Evolutionary conservation across 2,888 invertebrate species (phyloP), one percentile per base, ranked within the genome.

Genomic region (Latrodectus elegans): DNA sequence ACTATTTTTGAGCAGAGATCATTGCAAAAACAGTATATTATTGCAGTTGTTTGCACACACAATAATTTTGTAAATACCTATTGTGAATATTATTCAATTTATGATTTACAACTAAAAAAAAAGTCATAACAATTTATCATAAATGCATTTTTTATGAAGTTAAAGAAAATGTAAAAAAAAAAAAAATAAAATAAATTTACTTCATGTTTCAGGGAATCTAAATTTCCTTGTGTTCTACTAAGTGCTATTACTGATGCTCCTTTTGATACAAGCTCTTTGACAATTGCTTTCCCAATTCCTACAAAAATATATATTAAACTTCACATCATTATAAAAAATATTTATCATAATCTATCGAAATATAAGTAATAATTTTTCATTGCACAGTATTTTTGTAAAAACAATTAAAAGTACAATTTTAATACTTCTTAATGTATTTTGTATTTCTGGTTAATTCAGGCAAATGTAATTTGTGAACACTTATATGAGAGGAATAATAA

Each of bases 171-270:
- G n/a, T 71, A 71, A 49, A 71, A 49, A 38, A 15, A 14, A n/a
- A n/a, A n/a, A n/a, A 73, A 1, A 73, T n/a, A 15, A 8, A 53
- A 11, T 1, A 65, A 14, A 10, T 73, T 74, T 80, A 90, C 90
- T 85, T 94, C 94, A 52, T 92, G 92, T 90, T 94, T 94, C 74
- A 97, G 92, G 10, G 93, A 92, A 82, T 95, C 94, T 90, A 97
- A 93, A 91, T 95, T 94, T 52, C 94, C 92, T 90, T 94, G 92
- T 6, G 95, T 95, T 91, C 95, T 94, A 0, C 95, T 95, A 22
- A 97, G 91, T 0, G 97, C 97, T 74, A 96, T 94, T 51, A 97
- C 96, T 89, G 95, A 94, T 4, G 95, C 96, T 22, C 95, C 95
- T 90, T 94, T 94, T 91, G 94, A 93, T 89, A 94, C 94, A 89